A percentile compares a stretch with the other conserved stretches of the same genome.
phyloP scores from a whole-genome alignment of 2,113 vertebrate species.

The Podiceps cristatus region DNA sequence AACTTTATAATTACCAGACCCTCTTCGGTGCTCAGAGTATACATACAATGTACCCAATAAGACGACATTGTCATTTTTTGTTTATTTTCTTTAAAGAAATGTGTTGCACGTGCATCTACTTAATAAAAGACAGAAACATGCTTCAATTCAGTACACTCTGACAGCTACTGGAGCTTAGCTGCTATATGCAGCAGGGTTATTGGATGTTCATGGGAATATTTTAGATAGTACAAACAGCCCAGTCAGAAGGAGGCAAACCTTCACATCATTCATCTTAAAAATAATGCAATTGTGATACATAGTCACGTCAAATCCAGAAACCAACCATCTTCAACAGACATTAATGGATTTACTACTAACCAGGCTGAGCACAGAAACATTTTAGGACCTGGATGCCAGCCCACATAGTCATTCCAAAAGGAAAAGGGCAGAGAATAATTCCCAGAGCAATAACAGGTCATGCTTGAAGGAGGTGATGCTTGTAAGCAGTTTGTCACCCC shows the following conservation, averaged over 20 bases:
- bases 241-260: not conserved
- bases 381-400: not conserved
- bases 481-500: not conserved
- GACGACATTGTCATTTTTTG: not conserved
- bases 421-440: not conserved
- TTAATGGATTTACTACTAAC: not conserved
- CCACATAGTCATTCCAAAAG: not conserved
- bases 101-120: not conserved
- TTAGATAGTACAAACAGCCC: not conserved
- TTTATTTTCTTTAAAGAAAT: not conserved
- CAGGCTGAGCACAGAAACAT: not conserved
- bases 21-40: not conserved
- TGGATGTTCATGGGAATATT: not conserved
- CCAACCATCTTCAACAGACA: not conserved
- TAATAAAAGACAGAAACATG: not conserved
- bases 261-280: not conserved
- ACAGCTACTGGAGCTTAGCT: not conserved
- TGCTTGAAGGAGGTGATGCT: not conserved
- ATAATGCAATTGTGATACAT: not conserved
- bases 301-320: not conserved
- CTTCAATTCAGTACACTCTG: not conserved
- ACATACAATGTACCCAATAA: not conserved
- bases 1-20: not conserved
- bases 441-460: not conserved
- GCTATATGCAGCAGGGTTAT: not conserved